Evolutionary conservation across 1,140 invertebrate species (phyloP), one percentile per base, ranked within the genome.

Genomic region (Papilio dardanus): DNA sequence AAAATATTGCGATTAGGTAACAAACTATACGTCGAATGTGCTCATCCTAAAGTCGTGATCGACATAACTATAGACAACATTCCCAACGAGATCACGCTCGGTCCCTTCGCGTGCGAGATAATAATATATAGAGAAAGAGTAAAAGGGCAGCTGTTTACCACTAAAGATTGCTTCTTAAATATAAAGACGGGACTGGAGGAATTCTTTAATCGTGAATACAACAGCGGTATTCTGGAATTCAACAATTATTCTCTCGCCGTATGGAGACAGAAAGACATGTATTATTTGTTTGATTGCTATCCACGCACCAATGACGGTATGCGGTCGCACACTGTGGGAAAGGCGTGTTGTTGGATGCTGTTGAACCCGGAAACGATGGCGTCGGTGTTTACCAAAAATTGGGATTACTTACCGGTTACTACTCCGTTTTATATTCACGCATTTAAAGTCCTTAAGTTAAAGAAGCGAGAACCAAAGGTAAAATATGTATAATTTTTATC

Each of bases 241-340:
- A 93, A 89, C 77, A 92, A 90, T 75, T 92, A 88, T 78, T 80
- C 83, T n/a, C 35, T 94, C 3, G 94, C 90, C 0, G 78, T 94
- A 4, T 95, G 94, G 94, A 87, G 91, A 50, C 94, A 94, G 75
- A 91, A 94, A 75, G 94, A 94, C 74, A 94, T 94, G 92, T 94
- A 83, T 76, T 94, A 94, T 77, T 86, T 94, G 62, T 94, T 94
- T 77, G 94, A 95, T 83, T 94, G 94, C 0, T 94, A 94, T 73
- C 90, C 92, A 2, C 84, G 94, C 12, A 91, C 93, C 24, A 83
- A 79, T 8, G 92, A 94, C 76, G 94, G 93, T 3, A 78, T 86
- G 35, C 84, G 86, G 42, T 79, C 89, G 4, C 79, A 88, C 31
- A 86, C 92, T 31, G 80, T 87, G 40, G 92, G 94, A n/a, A 88